Evolutionary conservation across 2,888 invertebrate species (phyloP).

Genomic region (Pegoplata infirma): DNA sequence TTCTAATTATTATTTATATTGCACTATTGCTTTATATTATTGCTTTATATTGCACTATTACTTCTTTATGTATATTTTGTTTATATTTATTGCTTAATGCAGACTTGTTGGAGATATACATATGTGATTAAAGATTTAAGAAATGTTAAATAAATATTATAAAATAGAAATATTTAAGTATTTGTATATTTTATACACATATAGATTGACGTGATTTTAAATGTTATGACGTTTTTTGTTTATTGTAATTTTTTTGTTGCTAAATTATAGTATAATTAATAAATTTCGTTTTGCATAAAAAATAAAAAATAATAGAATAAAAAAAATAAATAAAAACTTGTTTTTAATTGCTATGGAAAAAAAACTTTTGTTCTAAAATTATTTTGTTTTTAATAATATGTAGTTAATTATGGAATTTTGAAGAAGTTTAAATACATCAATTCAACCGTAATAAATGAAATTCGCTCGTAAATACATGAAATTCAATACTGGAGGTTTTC

Average conservation of each 20-base stretch:
- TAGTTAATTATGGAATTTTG: not conserved
- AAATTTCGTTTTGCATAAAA: not conserved
- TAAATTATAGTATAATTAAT: not conserved
- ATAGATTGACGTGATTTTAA: not conserved
- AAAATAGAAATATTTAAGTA: not conserved
- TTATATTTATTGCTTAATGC: not conserved
- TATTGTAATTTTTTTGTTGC: not conserved
- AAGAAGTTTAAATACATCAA: not conserved
- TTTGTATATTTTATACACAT: not conserved
- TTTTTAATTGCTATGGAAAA: not conserved
- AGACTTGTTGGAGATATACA: not conserved
- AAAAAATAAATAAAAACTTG: too few species aligned
- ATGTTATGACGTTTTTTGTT: not conserved
- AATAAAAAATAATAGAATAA: too few species aligned
- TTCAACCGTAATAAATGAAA: too few species aligned
- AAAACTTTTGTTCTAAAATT: not conserved
- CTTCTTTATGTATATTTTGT: too few species aligned
- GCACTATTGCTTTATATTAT: too few species aligned
- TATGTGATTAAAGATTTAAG: not conserved
- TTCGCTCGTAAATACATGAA: too few species aligned
- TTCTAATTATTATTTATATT: too few species aligned
- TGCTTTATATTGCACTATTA: too few species aligned
- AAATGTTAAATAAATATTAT: not conserved
- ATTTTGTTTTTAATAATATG: too few species aligned
- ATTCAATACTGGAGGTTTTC: too few species aligned